Conservation (phyloP, 2,113 vertebrate genomes). For the Diadophis punctatus region DNA sequence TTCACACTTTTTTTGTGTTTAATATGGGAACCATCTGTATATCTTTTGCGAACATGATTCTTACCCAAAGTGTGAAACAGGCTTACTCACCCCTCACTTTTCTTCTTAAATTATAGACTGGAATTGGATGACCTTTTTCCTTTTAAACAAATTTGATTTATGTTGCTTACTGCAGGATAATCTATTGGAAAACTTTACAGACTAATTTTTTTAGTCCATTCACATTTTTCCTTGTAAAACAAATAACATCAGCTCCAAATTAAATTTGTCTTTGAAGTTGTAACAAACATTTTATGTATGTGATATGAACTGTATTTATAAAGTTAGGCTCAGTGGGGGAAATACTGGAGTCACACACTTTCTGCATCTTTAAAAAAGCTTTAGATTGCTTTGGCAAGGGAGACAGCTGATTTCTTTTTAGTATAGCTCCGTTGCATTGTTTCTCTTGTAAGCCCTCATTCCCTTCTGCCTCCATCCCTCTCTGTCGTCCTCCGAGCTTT, state of each 20-base stretch:
- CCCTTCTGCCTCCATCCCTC: background rate
- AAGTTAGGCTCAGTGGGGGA: background rate
- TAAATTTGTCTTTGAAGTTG: background rate
- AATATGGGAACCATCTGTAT: slow-evolving; percentile 18
- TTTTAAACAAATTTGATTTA: background rate
- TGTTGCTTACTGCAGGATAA: background rate
- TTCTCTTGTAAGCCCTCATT: background rate
- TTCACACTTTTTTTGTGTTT: slow-evolving; percentile 1
- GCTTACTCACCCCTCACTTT: slow-evolving; percentile 28
- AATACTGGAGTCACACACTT: background rate
- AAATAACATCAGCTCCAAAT: background rate
- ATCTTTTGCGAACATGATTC: background rate
- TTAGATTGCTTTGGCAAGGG: background rate
- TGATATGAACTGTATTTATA: background rate
- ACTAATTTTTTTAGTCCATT: background rate
- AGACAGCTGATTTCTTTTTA: background rate
- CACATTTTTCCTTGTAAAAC: background rate
- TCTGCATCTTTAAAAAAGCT: background rate
- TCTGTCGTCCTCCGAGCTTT: background rate
- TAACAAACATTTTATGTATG: background rate
- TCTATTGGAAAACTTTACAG: background rate
- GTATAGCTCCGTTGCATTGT: background rate
- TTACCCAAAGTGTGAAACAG: slow-evolving; percentile 9
- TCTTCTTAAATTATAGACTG: slow-evolving; percentile 16
- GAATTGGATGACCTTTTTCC: background rate